phyloP scores from a whole-genome alignment of 2,113 vertebrate genomes.

The Picathartes gymnocephalus region DNA sequence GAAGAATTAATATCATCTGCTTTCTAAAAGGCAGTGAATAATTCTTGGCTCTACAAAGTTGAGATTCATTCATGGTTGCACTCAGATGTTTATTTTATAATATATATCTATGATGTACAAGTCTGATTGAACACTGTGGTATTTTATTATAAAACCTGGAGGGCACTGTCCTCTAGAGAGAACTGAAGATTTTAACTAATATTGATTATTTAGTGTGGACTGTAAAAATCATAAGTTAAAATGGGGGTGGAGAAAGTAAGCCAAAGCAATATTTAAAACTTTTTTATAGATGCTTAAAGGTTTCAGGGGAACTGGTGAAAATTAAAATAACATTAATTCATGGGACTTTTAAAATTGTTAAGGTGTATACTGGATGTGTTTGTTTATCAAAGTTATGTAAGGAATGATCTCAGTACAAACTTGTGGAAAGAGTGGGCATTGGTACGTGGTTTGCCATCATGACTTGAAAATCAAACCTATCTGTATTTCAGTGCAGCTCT shows the following conservation, averaged over 20 bases:
- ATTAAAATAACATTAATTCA: not conserved
- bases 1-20: constrained; percentile 56
- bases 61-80: constrained; percentile 52
- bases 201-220: constrained; percentile 72
- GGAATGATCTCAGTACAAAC: not conserved
- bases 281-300: not conserved
- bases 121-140: constrained; percentile 62
- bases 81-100: constrained; percentile 69
- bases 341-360: not conserved
- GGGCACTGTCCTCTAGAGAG: constrained; percentile 64
- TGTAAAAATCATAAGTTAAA: constrained; percentile 46
- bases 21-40: constrained; percentile 49
- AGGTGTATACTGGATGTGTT: not conserved
- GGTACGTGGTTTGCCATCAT: not conserved
- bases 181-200: constrained; percentile 70
- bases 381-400: not conserved
- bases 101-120: constrained; percentile 35
- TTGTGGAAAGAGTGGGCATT: not conserved
- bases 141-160: constrained; percentile 69
- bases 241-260: not conserved
- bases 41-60: constrained; percentile 38
- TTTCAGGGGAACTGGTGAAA: constrained; percentile 1
- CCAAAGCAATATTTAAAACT: not conserved
- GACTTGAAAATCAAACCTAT: not conserved
- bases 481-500: not conserved